Conservation (phyloP, 2,797 vertebrate species). For the Platalea minor region DNA sequence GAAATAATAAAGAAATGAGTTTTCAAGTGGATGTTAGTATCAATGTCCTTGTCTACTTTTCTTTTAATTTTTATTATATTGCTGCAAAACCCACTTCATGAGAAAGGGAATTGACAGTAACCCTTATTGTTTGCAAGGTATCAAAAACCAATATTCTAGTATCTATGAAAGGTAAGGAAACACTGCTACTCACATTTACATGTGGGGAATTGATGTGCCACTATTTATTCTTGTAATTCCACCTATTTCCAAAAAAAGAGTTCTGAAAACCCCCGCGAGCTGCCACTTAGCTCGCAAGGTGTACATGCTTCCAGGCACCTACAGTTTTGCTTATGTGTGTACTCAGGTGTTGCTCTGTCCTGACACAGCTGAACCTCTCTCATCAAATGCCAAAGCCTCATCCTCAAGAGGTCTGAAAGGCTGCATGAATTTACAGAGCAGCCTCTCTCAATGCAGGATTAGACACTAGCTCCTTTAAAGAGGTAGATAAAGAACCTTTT, state of each 20-base stretch:
- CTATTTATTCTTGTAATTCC: neutral
- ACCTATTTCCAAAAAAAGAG: neutral
- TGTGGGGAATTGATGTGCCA: neutral
- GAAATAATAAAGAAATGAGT: neutral
- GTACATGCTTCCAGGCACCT: neutral
- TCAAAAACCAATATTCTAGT: neutral
- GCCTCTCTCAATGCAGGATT: neutral
- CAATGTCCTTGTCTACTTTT: neutral
- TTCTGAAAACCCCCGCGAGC: neutral
- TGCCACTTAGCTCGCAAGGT: neutral
- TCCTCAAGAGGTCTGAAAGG: neutral
- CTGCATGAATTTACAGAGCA: neutral
- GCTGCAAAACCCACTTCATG: neutral
- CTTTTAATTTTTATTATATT: neutral
- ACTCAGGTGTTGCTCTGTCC: neutral
- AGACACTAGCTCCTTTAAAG: neutral
- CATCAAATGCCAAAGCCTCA: neutral
- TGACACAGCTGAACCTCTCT: neutral
- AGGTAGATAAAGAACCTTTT: neutral
- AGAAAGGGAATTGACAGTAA: neutral
- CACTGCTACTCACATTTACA: neutral
- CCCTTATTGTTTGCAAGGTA: neutral
- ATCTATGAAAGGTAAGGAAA: neutral
- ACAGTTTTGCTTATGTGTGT: neutral
- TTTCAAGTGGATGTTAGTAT: neutral